Conservation (phyloP, 2,797 vertebrate genomes). For the Fringilla coelebs region DNA sequence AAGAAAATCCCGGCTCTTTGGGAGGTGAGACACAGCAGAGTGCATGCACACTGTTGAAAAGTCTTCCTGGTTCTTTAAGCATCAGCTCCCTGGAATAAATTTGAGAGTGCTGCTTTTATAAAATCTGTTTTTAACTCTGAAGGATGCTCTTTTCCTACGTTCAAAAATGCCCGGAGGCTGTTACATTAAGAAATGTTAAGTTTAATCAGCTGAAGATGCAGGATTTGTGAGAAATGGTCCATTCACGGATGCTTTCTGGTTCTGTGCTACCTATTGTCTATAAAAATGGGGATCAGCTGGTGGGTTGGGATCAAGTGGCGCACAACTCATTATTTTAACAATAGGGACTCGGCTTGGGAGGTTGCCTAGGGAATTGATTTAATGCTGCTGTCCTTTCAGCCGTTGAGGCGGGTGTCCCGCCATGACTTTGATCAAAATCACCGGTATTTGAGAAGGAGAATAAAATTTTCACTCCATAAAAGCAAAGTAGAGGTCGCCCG, state of each 20-base stretch:
- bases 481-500: neutral
- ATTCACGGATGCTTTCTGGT: neutral
- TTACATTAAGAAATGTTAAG: neutral
- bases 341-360: slow-evolving; percentile 58
- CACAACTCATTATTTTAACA: slow-evolving; percentile 72
- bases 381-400: slow-evolving; percentile 51
- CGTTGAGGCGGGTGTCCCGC: slow-evolving; percentile 15
- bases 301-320: slow-evolving; percentile 52
- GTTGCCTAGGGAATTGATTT: slow-evolving; percentile 65
- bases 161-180: neutral
- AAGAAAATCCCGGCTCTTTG: neutral
- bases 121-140: neutral
- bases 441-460: neutral
- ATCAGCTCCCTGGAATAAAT: neutral
- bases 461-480: neutral
- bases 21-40: neutral
- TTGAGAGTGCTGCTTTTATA: neutral
- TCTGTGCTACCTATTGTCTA: slow-evolving; percentile 56
- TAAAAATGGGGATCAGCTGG: slow-evolving; percentile 63
- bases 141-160: neutral
- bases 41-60: neutral
- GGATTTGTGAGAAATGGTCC: neutral
- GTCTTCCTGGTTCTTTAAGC: neutral
- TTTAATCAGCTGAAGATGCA: neutral
- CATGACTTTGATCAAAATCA: slow-evolving; percentile 55